Evolutionary conservation across 2,113 vertebrate species (phyloP).

Genomic region (Larimichthys polyactis): DNA sequence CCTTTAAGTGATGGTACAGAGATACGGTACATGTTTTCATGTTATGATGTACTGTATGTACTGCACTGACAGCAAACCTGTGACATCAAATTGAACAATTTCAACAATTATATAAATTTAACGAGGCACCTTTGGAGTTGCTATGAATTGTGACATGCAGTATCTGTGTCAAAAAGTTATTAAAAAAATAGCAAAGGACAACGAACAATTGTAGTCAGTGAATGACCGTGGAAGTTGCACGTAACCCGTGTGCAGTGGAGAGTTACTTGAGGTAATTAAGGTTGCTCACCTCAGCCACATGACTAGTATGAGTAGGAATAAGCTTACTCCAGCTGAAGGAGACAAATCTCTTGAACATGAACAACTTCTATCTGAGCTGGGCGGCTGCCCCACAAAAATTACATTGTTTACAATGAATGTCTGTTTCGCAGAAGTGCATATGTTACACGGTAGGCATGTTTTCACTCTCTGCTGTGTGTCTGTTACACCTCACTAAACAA

Average conservation of each 20-base stretch:
- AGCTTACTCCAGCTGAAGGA: conserved; percentile 31
- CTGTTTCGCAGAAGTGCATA: no score
- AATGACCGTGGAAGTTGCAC: conserved; percentile 1
- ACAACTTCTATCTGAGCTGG: neutral
- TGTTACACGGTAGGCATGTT: neutral
- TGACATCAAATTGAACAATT: no score
- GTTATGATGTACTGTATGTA: neutral
- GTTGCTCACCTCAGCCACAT: conserved; percentile 47
- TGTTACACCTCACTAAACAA: conserved; percentile 23
- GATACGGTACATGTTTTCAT: neutral
- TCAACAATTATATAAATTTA: no score
- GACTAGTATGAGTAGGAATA: conserved; percentile 43
- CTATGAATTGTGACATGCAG: neutral
- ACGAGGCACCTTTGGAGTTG: neutral
- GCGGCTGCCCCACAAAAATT: neutral
- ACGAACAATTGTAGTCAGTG: neutral
- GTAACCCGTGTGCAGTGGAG: conserved; percentile 17
- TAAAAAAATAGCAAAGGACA: neutral
- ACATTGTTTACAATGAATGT: neutral
- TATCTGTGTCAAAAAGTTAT: no score
- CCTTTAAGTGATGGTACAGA: neutral
- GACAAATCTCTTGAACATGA: conserved; percentile 30
- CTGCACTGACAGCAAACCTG: neutral
- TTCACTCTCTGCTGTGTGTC: conserved; percentile 26
- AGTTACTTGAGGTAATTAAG: conserved; percentile 38